Conservation (phyloP, 2,113 vertebrate species). For the Lutjanus erythropterus region DNA sequence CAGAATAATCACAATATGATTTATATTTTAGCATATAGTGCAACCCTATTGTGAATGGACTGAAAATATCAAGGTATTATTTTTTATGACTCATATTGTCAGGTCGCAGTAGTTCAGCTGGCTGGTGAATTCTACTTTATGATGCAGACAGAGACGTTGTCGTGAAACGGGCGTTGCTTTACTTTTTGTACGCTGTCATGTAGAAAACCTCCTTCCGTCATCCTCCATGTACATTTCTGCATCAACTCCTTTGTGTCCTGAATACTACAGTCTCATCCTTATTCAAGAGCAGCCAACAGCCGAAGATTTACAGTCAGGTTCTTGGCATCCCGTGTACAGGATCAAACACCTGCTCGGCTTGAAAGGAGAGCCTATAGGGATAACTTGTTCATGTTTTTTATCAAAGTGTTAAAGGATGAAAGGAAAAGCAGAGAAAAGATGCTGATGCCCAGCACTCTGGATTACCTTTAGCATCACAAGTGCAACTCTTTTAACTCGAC, state of each 20-base stretch:
- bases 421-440: slow-evolving; percentile 35
- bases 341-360: slow-evolving; percentile 64
- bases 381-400: slow-evolving; percentile 33
- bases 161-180: slow-evolving; percentile 3
- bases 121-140: neutral
- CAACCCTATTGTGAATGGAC: too few relatives aligned
- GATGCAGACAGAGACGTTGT: neutral
- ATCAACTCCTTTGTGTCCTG: slow-evolving; percentile 20
- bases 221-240: slow-evolving; percentile 12
- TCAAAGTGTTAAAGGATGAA: slow-evolving; percentile 57
- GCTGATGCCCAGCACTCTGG: slow-evolving; percentile 20
- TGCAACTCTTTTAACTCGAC: slow-evolving; percentile 8
- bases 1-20: too few relatives aligned
- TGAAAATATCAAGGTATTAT: too few relatives aligned
- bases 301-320: slow-evolving; percentile 40
- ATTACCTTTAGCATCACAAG: slow-evolving; percentile 32
- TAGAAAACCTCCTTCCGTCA: slow-evolving; percentile 33
- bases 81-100: neutral
- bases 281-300: slow-evolving; percentile 40
- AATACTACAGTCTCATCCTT: slow-evolving; percentile 21
- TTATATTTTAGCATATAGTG: too few relatives aligned
- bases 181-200: slow-evolving; percentile 26
- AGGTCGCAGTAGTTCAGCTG: neutral
- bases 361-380: slow-evolving; percentile 44
- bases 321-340: slow-evolving; percentile 36